Evolutionary conservation across 1,140 invertebrate species (phyloP).

Genomic region (Penaeus chinensis): DNA sequence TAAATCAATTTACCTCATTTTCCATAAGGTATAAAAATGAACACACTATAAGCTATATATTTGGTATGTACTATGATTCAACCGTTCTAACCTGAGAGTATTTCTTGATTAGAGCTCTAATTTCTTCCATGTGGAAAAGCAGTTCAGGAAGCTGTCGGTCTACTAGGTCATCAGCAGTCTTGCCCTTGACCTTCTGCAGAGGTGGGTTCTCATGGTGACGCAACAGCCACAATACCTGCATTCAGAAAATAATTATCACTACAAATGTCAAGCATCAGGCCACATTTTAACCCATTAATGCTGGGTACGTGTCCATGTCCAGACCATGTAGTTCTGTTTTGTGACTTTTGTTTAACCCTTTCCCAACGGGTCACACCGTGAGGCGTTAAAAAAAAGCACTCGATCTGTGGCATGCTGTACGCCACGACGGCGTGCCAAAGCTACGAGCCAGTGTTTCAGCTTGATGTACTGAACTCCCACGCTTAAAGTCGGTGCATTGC

Average conservation of each 20-base stretch:
- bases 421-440: no score
- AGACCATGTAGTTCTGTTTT: no score
- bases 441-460: no score
- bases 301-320: no score
- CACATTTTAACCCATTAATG: no score
- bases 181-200: conserved; percentile 80
- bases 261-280: background rate
- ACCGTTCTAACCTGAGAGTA: conserved; percentile 61
- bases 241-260: conserved; percentile 5
- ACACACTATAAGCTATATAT: conserved; percentile 4
- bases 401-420: no score
- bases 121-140: conserved; percentile 97
- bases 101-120: conserved; percentile 73
- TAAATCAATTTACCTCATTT: conserved; percentile 70
- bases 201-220: conserved; percentile 96
- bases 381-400: no score
- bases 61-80: background rate
- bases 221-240: conserved; percentile 80
- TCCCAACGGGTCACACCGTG: no score
- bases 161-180: conserved; percentile 87
- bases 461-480: no score
- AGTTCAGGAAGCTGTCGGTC: conserved; percentile 96
- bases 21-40: conserved; percentile 66
- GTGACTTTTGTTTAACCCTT: no score
- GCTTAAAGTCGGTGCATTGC: no score